Base-by-base conservation (phyloP, 2,797 vertebrate species). In the Danio kyathit region DNA sequence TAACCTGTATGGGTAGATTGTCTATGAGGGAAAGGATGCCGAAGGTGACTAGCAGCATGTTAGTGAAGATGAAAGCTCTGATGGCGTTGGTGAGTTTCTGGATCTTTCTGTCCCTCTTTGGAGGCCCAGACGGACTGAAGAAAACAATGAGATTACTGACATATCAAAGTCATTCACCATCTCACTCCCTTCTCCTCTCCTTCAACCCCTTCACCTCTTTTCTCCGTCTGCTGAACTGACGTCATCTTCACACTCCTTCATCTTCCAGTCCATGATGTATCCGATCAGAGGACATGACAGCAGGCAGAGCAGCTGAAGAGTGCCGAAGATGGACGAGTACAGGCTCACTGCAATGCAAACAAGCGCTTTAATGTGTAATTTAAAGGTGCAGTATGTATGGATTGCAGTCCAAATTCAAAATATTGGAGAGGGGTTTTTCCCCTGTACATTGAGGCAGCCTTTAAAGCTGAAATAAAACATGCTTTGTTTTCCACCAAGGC, bases 231-330 rank as follows among this genome's bases (percentile, higher is more conserved):
- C 64, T 56, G 56, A 43, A 14, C 38, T 64, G 4, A 79, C 77
- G 29, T 89, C 88, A 0, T 90, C 92, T 21, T 89, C 90, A 76
- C 91, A 93, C 81, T 96, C 95, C 84, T 94, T 96, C 90, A 97
- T 93, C 86, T 71, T 91, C 96, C 96, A 97, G 91, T 97, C 96
- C 96, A 97, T 96, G 89, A 96, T 91, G 85, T 95, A 96, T 74
- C 96, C 96, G 41, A 97, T 97, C 79, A 96, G 69, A n/a, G 96
- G 96, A 61, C 94, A 94, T 17, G 95, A 96, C 66, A 96, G 64
- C 0, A 97, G 93, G 87, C 96, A 97, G 5, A 96, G 88, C 76
- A 97, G 90, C 88, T 97, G 96, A 89, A 96, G 85, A 11, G 91
- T 89, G 17, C 96, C 96, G 48, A 97, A 97, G 87, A 96, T 71